Percentiles rank a stretch among this genome's conserved stretches.
phyloP scores from a whole-genome alignment of 2,113 vertebrate genomes.

The Ornithorhynchus anatinus region DNA sequence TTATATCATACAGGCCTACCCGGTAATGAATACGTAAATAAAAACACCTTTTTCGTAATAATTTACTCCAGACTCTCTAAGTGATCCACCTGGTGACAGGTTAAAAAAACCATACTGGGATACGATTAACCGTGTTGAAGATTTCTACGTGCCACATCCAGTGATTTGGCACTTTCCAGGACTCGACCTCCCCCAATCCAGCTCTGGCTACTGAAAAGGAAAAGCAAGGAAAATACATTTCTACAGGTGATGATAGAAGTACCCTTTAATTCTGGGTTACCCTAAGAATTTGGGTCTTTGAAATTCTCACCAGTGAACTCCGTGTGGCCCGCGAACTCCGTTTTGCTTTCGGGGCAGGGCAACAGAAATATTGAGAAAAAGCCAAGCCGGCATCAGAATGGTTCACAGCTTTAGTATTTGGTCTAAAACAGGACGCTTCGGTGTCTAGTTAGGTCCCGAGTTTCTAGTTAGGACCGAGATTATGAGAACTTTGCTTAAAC shows the following conservation, averaged over 20 bases:
- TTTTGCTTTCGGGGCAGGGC: neutral
- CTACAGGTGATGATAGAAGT: neutral
- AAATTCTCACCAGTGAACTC: neutral
- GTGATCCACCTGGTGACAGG: no score
- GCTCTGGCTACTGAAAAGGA: neutral
- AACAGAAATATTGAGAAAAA: neutral
- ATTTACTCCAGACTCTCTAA: neutral
- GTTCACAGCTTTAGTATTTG: slow-evolving; percentile 8
- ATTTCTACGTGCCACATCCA: no score
- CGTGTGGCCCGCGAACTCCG: neutral
- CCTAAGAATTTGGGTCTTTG: neutral
- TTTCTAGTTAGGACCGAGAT: no score
- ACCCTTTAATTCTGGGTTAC: neutral
- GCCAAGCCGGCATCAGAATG: neutral
- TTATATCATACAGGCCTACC: neutral
- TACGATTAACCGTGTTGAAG: no score
- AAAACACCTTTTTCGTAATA: neutral
- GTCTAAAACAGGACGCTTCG: neutral
- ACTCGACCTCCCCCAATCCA: neutral
- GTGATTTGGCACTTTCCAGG: neutral
- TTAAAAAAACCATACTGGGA: no score
- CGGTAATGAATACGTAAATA: neutral
- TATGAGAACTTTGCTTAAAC: no score
- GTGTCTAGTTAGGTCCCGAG: no score
- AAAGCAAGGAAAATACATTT: neutral